Conservation (phyloP, 2,113 vertebrate genomes). For the Thunnus maccoyii region DNA sequence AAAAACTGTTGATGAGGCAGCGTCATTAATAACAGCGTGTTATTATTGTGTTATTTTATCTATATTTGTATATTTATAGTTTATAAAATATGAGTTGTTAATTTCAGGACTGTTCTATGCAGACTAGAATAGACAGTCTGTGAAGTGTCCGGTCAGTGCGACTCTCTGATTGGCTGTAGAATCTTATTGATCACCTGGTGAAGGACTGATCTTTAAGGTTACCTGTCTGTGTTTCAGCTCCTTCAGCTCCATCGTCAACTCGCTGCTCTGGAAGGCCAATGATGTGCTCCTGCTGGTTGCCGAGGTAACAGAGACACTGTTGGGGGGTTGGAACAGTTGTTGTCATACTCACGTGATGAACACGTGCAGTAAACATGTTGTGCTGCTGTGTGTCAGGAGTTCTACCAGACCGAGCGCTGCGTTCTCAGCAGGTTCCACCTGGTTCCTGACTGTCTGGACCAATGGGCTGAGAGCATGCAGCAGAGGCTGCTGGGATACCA, state of each 20-base stretch:
- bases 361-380: no score
- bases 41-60: no score
- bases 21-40: no score
- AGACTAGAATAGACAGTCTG: no score
- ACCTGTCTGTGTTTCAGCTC: constrained; percentile 57
- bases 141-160: no score
- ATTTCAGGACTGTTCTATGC: no score
- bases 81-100: no score
- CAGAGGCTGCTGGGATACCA: constrained; percentile 76
- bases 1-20: no score
- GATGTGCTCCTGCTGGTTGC: constrained; percentile 48
- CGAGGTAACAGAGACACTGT: constrained; percentile 54
- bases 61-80: no score
- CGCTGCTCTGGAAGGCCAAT: constrained; percentile 60
- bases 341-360: no score
- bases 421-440: constrained; percentile 16
- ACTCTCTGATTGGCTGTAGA: neutral
- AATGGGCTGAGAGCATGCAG: constrained; percentile 60
- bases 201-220: no score
- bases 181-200: neutral
- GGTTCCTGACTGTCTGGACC: constrained; percentile 58
- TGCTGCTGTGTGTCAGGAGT: constrained; percentile 56
- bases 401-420: constrained; percentile 37
- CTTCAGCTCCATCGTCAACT: constrained; percentile 47
- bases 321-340: neutral